These are phyloP conservation scores for Salvelinus sp. DNA, from an alignment of 2,113 vertebrate species.

Conservation along the genomic window DNA sequence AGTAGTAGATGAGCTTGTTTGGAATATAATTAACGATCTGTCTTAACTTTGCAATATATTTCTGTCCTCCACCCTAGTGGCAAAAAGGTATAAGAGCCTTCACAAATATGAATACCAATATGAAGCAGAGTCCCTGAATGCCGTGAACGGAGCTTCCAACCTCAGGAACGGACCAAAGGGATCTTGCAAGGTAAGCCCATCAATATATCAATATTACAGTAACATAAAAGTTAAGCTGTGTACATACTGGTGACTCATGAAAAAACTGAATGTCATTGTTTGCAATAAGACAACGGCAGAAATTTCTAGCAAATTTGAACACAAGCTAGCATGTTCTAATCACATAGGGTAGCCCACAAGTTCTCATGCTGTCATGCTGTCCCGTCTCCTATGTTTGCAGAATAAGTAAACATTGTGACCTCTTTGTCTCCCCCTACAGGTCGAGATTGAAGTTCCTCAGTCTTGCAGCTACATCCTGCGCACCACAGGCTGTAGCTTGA, in stretches of 20 bases:
- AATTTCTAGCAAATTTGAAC: too few relatives aligned
- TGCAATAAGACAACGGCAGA: too few relatives aligned
- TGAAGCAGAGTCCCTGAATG: conserved; percentile 84
- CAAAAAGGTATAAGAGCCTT: conserved; percentile 83
- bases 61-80: conserved; percentile 72
- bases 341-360: too few relatives aligned
- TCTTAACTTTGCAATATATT: background rate
- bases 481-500: conserved; percentile 83
- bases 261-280: too few relatives aligned
- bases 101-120: conserved; percentile 88
- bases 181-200: conserved; percentile 78
- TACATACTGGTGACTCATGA: too few relatives aligned
- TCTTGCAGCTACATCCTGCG: conserved; percentile 81
- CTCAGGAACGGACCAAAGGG: conserved; percentile 81
- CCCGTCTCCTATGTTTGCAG: too few relatives aligned
- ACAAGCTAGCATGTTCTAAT: too few relatives aligned
- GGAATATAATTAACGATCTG: too few relatives aligned
- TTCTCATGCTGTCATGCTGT: too few relatives aligned
- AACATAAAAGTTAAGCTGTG: background rate
- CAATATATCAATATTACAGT: background rate
- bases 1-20: too few relatives aligned
- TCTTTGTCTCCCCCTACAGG: conserved; percentile 66
- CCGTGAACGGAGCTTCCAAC: conserved; percentile 76
- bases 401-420: background rate
- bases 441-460: conserved; percentile 90